Percentiles rank a stretch among this genome's conserved stretches.
Evolutionary conservation across 2,113 vertebrate genomes (phyloP).

Genomic region (Acrocephalus kingi): DNA sequence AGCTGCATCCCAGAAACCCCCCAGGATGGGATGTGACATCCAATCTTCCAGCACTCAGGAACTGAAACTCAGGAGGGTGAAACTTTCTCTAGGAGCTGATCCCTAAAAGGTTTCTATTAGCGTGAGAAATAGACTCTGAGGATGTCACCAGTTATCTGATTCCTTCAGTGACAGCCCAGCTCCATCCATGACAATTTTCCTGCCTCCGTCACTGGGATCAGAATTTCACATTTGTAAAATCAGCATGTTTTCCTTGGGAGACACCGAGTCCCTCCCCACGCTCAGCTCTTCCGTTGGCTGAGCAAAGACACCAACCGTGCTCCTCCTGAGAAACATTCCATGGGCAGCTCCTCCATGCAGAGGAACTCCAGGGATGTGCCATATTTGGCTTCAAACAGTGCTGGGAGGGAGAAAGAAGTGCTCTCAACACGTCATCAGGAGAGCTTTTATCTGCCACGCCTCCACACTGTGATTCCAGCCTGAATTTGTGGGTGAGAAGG

Average conservation of each 20-base stretch:
- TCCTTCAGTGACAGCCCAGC: neutral
- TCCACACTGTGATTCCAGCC: neutral
- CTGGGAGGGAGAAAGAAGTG: neutral
- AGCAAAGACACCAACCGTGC: neutral
- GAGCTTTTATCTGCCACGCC: neutral
- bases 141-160: neutral
- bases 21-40: fast-evolving
- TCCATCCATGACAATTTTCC: neutral
- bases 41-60: neutral
- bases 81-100: neutral
- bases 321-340: neutral
- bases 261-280: neutral
- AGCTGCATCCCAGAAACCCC: neutral
- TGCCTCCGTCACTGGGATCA: neutral
- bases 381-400: neutral
- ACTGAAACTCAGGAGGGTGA: neutral
- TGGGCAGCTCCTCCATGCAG: neutral
- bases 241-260: neutral
- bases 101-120: neutral
- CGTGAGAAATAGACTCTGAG: neutral
- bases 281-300: neutral
- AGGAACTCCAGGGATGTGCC: neutral
- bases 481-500: neutral
- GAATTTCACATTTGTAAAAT: neutral
- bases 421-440: neutral